Evolutionary conservation across 2,888 invertebrate genomes (phyloP).

Genomic region (Creontiades dilutus): DNA sequence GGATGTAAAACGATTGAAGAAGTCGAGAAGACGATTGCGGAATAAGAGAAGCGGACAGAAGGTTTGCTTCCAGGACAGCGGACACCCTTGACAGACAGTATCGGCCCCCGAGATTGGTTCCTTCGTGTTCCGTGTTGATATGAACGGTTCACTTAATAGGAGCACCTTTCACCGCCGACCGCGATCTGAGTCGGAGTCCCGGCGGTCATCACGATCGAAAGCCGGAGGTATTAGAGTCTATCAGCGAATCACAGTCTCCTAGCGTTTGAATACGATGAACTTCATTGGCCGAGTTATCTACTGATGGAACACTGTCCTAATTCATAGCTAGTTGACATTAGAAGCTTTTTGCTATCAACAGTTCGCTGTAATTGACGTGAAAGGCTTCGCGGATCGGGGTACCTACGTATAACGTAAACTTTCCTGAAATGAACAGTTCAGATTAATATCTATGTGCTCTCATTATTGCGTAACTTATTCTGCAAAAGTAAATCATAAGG

Average conservation of each 20-base stretch:
- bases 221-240: neutral
- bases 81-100: neutral
- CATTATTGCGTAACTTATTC: too few relatives aligned
- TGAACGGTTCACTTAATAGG: constrained; percentile 52
- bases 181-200: neutral
- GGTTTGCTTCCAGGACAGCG: neutral
- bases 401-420: too few relatives aligned
- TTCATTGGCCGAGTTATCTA: too few relatives aligned
- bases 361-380: too few relatives aligned
- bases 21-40: neutral
- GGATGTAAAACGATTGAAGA: neutral
- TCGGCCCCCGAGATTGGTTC: neutral
- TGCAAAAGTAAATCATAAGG: too few relatives aligned
- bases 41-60: neutral
- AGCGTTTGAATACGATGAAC: neutral
- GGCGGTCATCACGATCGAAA: constrained; percentile 39
- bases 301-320: too few relatives aligned
- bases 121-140: neutral
- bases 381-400: too few relatives aligned
- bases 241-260: neutral
- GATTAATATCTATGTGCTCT: too few relatives aligned
- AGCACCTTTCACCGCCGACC: constrained; percentile 44
- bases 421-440: too few relatives aligned
- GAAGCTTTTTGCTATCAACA: too few relatives aligned
- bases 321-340: too few relatives aligned